phyloP scores from a whole-genome alignment of 2,797 vertebrate species.

The Helarctos malayanus region DNA sequence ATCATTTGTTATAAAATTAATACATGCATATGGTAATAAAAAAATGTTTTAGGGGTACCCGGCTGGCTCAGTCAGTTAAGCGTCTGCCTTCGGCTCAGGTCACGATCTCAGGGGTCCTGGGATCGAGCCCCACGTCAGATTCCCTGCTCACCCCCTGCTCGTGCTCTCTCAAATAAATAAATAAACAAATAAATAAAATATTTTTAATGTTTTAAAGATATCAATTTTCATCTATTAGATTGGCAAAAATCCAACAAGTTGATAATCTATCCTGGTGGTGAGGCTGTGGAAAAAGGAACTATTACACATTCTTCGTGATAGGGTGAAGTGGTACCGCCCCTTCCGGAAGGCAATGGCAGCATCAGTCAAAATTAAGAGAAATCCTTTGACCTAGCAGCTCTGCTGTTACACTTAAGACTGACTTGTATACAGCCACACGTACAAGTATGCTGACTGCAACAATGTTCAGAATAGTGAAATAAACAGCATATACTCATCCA shows the following conservation, averaged over 20 bases:
- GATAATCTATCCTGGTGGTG: background rate
- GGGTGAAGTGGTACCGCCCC: background rate
- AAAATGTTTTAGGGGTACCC: background rate
- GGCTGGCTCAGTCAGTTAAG: background rate
- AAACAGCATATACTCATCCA: fast-evolving
- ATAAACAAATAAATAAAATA: background rate
- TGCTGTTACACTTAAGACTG: background rate
- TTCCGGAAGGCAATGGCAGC: background rate
- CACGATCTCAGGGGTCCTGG: background rate
- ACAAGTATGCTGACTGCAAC: background rate
- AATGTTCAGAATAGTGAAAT: background rate
- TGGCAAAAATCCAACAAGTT: background rate
- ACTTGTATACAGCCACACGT: background rate
- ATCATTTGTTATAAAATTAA: background rate
- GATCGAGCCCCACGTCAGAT: background rate
- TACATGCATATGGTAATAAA: background rate
- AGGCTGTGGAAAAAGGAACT: background rate
- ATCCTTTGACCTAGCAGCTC: background rate
- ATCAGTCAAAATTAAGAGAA: conserved; percentile 44
- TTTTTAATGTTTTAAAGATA: background rate
- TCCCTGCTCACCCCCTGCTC: background rate
- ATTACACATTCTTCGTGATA: background rate
- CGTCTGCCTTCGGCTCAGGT: background rate
- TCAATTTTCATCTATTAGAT: conserved; percentile 62
- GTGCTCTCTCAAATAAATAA: background rate